Conservation (phyloP, 2,888 invertebrate genomes). For the Rapana venosa region DNA sequence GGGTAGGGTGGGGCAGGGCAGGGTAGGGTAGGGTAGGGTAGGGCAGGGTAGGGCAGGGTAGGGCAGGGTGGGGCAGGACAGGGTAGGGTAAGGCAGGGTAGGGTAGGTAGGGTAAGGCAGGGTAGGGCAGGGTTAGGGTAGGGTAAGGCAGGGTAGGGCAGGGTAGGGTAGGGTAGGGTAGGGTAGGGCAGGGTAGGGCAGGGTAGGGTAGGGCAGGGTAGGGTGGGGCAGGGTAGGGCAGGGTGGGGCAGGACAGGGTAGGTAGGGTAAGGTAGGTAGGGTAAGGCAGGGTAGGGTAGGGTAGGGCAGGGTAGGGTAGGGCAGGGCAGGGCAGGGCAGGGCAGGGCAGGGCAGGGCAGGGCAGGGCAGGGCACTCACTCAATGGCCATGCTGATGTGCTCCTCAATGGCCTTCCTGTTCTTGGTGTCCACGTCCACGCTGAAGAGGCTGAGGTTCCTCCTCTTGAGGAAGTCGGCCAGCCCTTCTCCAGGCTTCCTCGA, state of each 20-base stretch:
- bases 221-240: too few species aligned
- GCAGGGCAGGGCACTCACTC: too few species aligned
- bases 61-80: not conserved
- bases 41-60: conserved; percentile 8
- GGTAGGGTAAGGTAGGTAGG: not conserved
- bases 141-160: not conserved
- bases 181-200: too few species aligned
- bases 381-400: too few species aligned
- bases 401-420: too few species aligned
- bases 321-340: not conserved
- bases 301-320: too few species aligned
- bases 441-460: too few species aligned
- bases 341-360: not conserved
- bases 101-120: not conserved
- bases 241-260: not conserved
- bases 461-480: too few species aligned
- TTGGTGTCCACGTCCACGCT: too few species aligned
- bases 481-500: too few species aligned
- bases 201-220: too few species aligned
- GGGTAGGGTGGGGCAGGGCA: conserved; percentile 9
- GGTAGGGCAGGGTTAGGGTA: not conserved
- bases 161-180: too few species aligned
- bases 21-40: not conserved
- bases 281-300: not conserved
- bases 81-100: not conserved